Conservation (phyloP, 2,888 invertebrate genomes). For the Drosophila kokeensis region DNA sequence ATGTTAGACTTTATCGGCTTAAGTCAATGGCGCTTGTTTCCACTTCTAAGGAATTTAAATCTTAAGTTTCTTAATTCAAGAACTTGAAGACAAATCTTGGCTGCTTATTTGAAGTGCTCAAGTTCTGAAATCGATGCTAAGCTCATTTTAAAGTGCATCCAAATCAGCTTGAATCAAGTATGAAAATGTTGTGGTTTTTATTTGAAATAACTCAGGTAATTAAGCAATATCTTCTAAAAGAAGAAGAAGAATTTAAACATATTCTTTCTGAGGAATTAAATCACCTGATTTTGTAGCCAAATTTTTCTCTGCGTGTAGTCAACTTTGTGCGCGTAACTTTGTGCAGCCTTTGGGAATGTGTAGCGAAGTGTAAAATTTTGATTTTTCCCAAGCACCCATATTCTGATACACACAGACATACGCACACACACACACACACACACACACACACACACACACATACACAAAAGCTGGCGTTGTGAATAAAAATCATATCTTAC, state of each 20-base stretch:
- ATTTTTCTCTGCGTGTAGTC: neutral
- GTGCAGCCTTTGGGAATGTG: slow-evolving; percentile 73
- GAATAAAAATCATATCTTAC: slow-evolving; percentile 65
- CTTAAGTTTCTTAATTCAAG: neutral
- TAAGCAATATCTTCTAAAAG: neutral
- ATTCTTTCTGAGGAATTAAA: neutral
- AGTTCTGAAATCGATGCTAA: neutral
- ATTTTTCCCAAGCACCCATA: slow-evolving; percentile 64
- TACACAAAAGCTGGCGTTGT: slow-evolving; percentile 24
- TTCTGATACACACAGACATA: slow-evolving; percentile 17
- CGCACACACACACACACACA: slow-evolving; percentile 1
- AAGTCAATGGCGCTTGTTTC: neutral
- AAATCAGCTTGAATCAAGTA: neutral
- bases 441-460: slow-evolving; percentile 5
- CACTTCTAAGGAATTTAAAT: neutral
- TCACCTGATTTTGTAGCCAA: neutral
- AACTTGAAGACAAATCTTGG: neutral
- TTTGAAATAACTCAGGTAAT: neutral
- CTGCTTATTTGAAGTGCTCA: neutral
- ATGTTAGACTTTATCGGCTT: neutral
- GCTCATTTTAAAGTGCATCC: neutral
- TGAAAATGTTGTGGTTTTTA: neutral
- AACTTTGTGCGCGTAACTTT: slow-evolving; percentile 39
- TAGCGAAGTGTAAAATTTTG: slow-evolving; percentile 74
- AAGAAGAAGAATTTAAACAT: neutral